Conservation (phyloP, 2,797 vertebrate species). For the Serranus cabrilla region DNA sequence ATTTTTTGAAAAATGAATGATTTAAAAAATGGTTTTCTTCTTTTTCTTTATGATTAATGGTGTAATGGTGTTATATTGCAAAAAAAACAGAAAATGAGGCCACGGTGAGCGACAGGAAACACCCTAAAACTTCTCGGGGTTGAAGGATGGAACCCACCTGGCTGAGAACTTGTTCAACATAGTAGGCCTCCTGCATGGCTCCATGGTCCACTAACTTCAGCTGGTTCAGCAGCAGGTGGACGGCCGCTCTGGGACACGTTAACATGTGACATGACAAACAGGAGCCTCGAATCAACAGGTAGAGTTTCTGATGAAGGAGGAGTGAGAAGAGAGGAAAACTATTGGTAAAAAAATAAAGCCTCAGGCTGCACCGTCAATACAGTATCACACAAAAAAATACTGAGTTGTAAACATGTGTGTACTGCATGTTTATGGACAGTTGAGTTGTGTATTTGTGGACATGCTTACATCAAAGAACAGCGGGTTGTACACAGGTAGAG, state of each 20-base stretch:
- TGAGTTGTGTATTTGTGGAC: background rate
- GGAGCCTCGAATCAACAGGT: conserved; percentile 91
- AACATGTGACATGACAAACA: conserved; percentile 92
- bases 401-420: background rate
- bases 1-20: too few species aligned
- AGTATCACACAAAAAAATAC: background rate
- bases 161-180: conserved; percentile 86
- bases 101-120: too few species aligned
- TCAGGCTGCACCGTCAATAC: background rate
- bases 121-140: too few species aligned
- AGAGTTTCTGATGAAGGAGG: conserved; percentile 82
- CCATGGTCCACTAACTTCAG: conserved; percentile 90
- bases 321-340: background rate
- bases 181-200: conserved; percentile 88
- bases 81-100: too few species aligned
- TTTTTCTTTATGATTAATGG: too few species aligned
- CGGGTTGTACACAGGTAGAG: conserved; percentile 94
- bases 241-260: conserved; percentile 88
- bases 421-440: background rate
- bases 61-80: too few species aligned
- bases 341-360: background rate
- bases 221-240: conserved; percentile 92
- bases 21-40: too few species aligned
- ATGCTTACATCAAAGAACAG: conserved; percentile 94
- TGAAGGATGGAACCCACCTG: conserved; percentile 79